A percentile compares a stretch with the other conserved stretches of the same genome.
Conservation (phyloP, 2,888 invertebrate species). For the Gnatocerus cornutus region DNA sequence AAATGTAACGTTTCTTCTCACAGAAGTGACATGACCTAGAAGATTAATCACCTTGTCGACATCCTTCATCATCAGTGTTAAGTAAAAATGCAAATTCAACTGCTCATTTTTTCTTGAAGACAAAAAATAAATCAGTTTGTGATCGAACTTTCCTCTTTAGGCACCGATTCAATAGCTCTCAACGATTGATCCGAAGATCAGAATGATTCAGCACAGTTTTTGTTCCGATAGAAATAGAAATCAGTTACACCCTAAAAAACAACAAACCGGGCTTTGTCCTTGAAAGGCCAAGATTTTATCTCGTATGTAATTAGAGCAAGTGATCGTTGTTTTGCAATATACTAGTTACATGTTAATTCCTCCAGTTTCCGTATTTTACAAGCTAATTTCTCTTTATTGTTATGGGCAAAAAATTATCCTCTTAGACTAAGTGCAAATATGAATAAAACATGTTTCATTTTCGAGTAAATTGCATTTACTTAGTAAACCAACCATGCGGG, state of each 20-base stretch:
- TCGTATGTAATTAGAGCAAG: not conserved
- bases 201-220: too few species aligned
- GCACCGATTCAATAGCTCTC: too few species aligned
- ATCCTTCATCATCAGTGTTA: not conserved
- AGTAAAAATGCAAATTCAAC: too few species aligned
- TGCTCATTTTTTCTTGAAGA: too few species aligned
- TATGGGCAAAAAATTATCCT: not conserved
- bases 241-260: too few species aligned
- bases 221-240: too few species aligned
- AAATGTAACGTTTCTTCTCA: not conserved
- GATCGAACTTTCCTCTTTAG: too few species aligned
- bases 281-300: not conserved
- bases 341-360: not conserved
- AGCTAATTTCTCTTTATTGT: not conserved
- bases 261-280: not conserved
- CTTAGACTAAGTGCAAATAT: not conserved
- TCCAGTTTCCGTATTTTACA: not conserved
- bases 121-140: too few species aligned
- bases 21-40: not conserved
- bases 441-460: slow-evolving; percentile 20
- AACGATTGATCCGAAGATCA: too few species aligned
- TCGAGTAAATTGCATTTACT: not conserved
- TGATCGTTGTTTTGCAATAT: not conserved
- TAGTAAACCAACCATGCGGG: not conserved
- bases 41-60: slow-evolving; percentile 2